Evolutionary conservation across 1,140 invertebrate genomes (phyloP).

Genomic region (Spodoptera litura): DNA sequence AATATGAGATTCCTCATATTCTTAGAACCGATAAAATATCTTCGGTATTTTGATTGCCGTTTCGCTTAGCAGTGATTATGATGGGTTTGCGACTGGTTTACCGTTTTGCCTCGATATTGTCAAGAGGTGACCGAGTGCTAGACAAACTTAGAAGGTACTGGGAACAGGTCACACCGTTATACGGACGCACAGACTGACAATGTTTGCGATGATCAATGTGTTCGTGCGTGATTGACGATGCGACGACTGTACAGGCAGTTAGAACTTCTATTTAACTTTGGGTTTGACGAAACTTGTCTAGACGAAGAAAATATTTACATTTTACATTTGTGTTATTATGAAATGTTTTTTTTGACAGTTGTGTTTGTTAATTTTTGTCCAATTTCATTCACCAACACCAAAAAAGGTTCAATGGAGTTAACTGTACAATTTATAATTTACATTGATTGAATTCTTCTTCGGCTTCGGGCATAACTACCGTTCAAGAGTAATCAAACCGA

Average conservation of each 20-base stretch:
- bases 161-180: constrained; percentile 38
- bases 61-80: constrained; percentile 32
- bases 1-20: neutral
- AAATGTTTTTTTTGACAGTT: no score
- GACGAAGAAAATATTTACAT: no score
- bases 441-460: no score
- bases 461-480: no score
- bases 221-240: neutral
- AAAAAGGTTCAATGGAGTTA: no score
- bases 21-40: neutral
- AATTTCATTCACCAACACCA: no score
- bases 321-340: neutral
- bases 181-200: constrained; percentile 15
- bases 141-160: constrained; percentile 27
- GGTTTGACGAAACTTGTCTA: no score
- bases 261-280: no score
- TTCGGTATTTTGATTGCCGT: neutral
- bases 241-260: no score
- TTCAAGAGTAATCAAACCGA: neutral
- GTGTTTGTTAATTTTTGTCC: no score
- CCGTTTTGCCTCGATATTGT: constrained; percentile 38
- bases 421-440: no score
- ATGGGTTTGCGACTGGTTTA: constrained; percentile 1
- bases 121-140: constrained; percentile 33
- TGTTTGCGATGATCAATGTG: constrained; percentile 16